Evolutionary conservation across 2,888 invertebrate species (phyloP).

Genomic region (Amphimallon solstitiale): DNA sequence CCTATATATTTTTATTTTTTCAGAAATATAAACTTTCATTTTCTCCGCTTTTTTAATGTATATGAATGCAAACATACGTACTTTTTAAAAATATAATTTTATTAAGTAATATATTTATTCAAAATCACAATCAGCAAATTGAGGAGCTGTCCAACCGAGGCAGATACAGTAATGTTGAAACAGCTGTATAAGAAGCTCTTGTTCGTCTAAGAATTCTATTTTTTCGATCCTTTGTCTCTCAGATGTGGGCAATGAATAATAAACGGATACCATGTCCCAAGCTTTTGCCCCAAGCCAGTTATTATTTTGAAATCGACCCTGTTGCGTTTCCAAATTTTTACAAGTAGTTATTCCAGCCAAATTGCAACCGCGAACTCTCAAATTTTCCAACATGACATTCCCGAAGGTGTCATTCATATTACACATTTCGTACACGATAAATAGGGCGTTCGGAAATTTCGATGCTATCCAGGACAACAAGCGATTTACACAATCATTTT

Average conservation of each 20-base stretch:
- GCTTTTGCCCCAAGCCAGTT: constrained; percentile 86
- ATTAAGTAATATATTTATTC: constrained; percentile 24
- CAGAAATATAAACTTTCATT: neutral
- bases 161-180: constrained; percentile 94
- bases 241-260: constrained; percentile 80
- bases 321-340: constrained; percentile 79
- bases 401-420: constrained; percentile 97
- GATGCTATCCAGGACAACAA: constrained; percentile 84
- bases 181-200: constrained; percentile 89
- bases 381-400: constrained; percentile 91
- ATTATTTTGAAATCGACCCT: constrained; percentile 74
- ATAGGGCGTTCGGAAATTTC: constrained; percentile 81
- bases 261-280: constrained; percentile 94
- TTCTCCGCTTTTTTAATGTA: neutral
- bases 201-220: constrained; percentile 95
- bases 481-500: constrained; percentile 77
- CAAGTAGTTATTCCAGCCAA: constrained; percentile 85
- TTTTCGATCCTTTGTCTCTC: constrained; percentile 89
- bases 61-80: neutral
- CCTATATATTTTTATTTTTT: neutral
- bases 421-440: constrained; percentile 97
- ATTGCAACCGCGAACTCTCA: constrained; percentile 85
- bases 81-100: constrained; percentile 28
- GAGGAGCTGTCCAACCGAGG: constrained; percentile 80
- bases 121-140: constrained; percentile 68